Evolutionary conservation across 2,888 invertebrate genomes (phyloP).

Genomic region (Drosophila mercatorum): DNA sequence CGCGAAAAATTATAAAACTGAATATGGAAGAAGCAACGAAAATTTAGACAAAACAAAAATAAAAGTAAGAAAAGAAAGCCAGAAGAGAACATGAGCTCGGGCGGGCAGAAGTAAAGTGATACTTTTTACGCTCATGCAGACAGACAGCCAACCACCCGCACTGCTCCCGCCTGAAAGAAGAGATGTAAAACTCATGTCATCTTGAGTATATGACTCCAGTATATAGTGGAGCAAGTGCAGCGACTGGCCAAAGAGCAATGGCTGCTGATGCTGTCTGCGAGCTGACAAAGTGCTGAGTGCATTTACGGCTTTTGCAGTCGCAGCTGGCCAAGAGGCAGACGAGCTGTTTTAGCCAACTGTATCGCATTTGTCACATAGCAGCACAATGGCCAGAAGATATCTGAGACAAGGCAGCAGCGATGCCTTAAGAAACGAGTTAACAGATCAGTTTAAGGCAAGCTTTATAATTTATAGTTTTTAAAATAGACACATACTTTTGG

Average conservation of each 20-base stretch:
- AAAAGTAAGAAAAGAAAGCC: background rate
- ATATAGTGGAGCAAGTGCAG: background rate
- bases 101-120: conserved; percentile 58
- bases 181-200: conserved; percentile 33
- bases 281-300: conserved; percentile 80
- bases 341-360: conserved; percentile 13
- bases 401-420: background rate
- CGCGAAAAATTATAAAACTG: conserved; percentile 70
- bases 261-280: conserved; percentile 66
- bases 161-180: background rate
- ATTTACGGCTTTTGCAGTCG: conserved; percentile 61
- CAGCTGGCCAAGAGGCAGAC: conserved; percentile 6
- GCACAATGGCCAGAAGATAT: background rate
- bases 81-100: conserved; percentile 31
- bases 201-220: background rate
- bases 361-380: background rate
- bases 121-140: conserved; percentile 61
- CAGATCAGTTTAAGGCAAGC: background rate
- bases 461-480: background rate
- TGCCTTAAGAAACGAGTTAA: background rate
- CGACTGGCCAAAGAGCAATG: conserved; percentile 52
- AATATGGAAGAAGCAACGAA: conserved; percentile 69
- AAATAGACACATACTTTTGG: background rate
- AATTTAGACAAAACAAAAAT: conserved; percentile 60
- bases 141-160: conserved; percentile 5